Evolutionary conservation across 2,797 vertebrate genomes (phyloP).

Genomic region (Sternarchorhynchus goeldii): DNA sequence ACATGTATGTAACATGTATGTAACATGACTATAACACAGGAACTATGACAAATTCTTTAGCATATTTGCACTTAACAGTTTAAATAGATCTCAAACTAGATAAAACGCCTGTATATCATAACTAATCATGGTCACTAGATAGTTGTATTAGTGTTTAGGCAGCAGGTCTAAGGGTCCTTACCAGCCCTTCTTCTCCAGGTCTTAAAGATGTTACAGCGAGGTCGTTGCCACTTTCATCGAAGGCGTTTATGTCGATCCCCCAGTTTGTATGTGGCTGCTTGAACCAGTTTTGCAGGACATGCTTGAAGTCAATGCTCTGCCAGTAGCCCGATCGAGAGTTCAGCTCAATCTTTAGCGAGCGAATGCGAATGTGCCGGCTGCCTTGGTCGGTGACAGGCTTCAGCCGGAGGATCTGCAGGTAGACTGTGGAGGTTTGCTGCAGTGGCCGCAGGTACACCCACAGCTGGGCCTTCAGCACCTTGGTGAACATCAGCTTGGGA

Average conservation of each 20-base stretch:
- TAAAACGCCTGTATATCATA: background rate
- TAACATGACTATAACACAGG: too few relatives aligned
- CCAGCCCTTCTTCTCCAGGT: slow-evolving; percentile 96
- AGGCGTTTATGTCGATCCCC: slow-evolving; percentile 99
- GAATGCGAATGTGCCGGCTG: slow-evolving; percentile 95
- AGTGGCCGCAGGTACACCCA: slow-evolving; percentile 97
- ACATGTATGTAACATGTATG: too few relatives aligned
- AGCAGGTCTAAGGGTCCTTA: slow-evolving; percentile 84
- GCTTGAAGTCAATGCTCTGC: slow-evolving; percentile 99
- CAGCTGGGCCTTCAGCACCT: slow-evolving; percentile 97
- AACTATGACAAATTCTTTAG: too few relatives aligned
- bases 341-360: slow-evolving; percentile 96
- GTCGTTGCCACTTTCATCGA: slow-evolving; percentile 95
- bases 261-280: slow-evolving; percentile 98
- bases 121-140: background rate
- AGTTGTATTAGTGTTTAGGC: background rate
- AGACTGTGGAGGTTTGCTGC: slow-evolving; percentile 94
- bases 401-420: slow-evolving; percentile 95
- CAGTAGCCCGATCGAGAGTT: slow-evolving; percentile 92
- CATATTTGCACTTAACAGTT: too few relatives aligned
- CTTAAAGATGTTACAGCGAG: slow-evolving; percentile 93
- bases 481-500: slow-evolving; percentile 99
- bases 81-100: too few relatives aligned
- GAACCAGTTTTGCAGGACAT: slow-evolving; percentile 99
- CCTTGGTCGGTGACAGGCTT: slow-evolving; percentile 93